Conservation (phyloP, 1,140 invertebrate species). For the Panagrolaimus sp. region DNA sequence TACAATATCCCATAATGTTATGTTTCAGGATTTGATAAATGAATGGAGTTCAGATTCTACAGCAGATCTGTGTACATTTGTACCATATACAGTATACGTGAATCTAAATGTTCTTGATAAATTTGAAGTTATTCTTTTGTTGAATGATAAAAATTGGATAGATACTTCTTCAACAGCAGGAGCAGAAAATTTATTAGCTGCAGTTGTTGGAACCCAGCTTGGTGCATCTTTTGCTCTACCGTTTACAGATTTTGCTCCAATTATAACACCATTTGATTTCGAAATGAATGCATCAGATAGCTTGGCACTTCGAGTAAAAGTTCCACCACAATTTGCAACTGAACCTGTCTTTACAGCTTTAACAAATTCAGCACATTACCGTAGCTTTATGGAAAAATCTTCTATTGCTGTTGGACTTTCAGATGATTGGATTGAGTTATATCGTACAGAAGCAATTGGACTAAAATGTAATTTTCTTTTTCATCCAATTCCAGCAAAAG, state of each 20-base stretch:
- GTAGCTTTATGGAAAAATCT: constrained; percentile 4
- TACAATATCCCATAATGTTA: not conserved
- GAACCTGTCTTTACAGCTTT: constrained; percentile 40
- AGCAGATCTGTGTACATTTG: constrained; percentile 85
- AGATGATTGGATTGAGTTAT: constrained; percentile 47
- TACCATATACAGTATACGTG: constrained; percentile 93
- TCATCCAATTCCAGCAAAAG: constrained; percentile 34
- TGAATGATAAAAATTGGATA: constrained; percentile 98
- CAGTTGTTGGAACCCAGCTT: constrained; percentile 50
- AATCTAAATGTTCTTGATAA: constrained; percentile 78
- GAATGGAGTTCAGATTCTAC: constrained; percentile 83
- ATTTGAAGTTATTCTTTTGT: constrained; percentile 85
- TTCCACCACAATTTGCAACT: constrained; percentile 39
- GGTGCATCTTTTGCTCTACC: constrained; percentile 40
- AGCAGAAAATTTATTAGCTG: constrained; percentile 47
- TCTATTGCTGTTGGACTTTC: not conserved
- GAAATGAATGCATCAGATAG: constrained; percentile 43
- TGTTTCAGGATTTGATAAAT: constrained; percentile 72
- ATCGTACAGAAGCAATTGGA: constrained; percentile 44
- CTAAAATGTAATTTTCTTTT: constrained; percentile 45
- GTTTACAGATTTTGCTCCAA: constrained; percentile 52
- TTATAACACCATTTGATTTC: constrained; percentile 35
- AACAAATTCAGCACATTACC: constrained; percentile 13
- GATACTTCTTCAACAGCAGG: constrained; percentile 64
- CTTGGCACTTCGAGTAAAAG: constrained; percentile 38